Percentiles rank a stretch among this genome's conserved stretches.
These are phyloP conservation scores for Holotrichia oblita DNA, from an alignment of 1,140 invertebrate species.

Conservation along the genomic window DNA sequence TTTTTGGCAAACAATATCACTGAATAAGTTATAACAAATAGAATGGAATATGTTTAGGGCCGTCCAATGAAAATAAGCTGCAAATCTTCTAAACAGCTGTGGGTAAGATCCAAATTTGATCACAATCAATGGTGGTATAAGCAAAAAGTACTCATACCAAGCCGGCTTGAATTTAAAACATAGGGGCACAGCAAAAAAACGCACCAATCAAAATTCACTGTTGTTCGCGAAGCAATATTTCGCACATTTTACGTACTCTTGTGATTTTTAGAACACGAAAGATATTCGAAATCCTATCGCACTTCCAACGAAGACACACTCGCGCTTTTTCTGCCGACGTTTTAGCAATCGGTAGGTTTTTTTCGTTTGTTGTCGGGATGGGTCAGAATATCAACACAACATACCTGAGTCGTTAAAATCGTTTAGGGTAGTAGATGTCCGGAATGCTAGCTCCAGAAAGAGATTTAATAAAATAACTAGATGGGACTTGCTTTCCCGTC, in stretches of 20 bases:
- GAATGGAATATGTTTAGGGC: too few species aligned
- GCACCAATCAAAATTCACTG: conserved; percentile 4
- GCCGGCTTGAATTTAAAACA: neutral
- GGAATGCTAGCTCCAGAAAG: conserved; percentile 52
- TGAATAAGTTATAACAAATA: too few species aligned
- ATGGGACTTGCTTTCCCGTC: conserved; percentile 55
- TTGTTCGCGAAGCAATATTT: neutral
- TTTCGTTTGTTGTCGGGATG: too few species aligned
- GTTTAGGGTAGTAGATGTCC: conserved; percentile 52
- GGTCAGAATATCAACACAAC: neutral
- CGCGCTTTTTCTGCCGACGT: neutral
- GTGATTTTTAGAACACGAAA: neutral
- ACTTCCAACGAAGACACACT: neutral
- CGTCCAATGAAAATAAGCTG: too few species aligned
- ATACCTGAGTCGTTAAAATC: conserved; percentile 50
- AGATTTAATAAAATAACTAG: conserved; percentile 35
- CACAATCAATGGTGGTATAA: conserved; percentile 38
- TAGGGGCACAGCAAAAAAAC: neutral
- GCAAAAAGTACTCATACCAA: neutral
- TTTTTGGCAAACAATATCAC: too few species aligned
- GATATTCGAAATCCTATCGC: too few species aligned
- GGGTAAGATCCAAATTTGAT: conserved; percentile 40
- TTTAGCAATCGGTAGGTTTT: neutral
- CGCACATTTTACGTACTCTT: neutral
- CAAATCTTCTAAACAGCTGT: neutral